These are phyloP conservation scores for Mesembrinibis cayennensis DNA, from an alignment of 2,113 vertebrate species.

Conservation along the genomic window DNA sequence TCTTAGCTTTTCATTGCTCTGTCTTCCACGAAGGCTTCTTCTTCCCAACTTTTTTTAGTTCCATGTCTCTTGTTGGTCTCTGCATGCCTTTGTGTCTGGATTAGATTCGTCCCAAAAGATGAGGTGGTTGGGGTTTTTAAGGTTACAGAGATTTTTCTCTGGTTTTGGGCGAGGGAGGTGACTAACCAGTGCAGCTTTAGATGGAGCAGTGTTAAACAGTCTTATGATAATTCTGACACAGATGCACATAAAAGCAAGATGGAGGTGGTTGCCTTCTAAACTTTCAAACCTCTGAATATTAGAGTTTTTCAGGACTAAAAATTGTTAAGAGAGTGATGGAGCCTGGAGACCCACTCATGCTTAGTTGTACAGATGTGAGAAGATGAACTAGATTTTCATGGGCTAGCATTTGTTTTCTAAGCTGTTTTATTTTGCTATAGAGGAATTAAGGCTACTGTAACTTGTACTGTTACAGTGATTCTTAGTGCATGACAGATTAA, in stretches of 20 bases:
- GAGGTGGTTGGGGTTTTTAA: background rate
- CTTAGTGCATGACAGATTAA: constrained; percentile 32
- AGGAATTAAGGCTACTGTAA: background rate
- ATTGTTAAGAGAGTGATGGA: background rate
- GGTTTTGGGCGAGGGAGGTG: background rate
- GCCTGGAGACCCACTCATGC: background rate
- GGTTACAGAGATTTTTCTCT: background rate
- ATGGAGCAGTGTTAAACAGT: background rate
- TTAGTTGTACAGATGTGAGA: background rate
- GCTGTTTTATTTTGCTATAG: background rate
- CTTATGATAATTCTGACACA: background rate
- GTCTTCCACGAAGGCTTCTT: background rate
- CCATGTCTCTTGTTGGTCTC: background rate
- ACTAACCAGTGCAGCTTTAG: background rate
- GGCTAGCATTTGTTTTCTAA: background rate
- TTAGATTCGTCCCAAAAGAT: background rate
- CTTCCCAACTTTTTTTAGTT: background rate
- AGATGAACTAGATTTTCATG: background rate
- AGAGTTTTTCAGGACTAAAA: background rate
- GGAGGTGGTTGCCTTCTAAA: background rate
- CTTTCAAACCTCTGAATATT: background rate
- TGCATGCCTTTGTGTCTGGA: background rate
- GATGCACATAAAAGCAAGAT: background rate
- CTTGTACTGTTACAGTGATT: background rate
- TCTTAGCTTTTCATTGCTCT: background rate